Conservation (phyloP, 2,113 vertebrate genomes). For the Erythrocercus mccallii region DNA sequence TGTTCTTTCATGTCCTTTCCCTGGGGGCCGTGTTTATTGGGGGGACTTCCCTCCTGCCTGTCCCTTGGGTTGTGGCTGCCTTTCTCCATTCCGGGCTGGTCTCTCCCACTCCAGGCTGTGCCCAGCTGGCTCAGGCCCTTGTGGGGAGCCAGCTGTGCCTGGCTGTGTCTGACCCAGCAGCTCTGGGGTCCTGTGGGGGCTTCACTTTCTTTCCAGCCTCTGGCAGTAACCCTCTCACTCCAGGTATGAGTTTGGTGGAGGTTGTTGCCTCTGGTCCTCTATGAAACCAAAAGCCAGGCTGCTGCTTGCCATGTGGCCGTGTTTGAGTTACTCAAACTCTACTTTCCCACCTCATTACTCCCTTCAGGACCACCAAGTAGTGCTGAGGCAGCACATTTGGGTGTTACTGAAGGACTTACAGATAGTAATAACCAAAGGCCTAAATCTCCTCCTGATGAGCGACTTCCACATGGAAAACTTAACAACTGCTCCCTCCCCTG, state of each 20-base stretch:
- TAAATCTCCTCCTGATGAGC: not conserved
- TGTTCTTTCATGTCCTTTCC: not conserved
- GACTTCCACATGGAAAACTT: not conserved
- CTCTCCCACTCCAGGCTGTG: not conserved
- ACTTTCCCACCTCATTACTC: not conserved
- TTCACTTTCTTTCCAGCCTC: not conserved
- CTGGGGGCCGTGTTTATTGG: not conserved
- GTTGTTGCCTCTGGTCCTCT: not conserved
- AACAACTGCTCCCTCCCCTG: not conserved
- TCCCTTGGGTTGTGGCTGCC: not conserved
- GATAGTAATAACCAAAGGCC: not conserved
- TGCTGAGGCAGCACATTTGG: not conserved
- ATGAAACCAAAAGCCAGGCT: not conserved
- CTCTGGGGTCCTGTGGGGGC: not conserved
- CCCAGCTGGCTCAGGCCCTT: not conserved
- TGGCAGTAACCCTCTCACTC: not conserved
- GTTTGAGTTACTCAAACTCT: not conserved
- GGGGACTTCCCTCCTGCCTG: not conserved
- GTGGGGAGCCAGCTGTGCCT: not conserved
- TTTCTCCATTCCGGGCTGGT: not conserved
- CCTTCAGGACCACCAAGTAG: not conserved
- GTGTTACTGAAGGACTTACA: not conserved
- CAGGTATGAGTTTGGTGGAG: fast-evolving
- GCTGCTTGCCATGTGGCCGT: not conserved
- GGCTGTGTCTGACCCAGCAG: not conserved